These are phyloP conservation scores for Drosophila nigrodunni DNA, from an alignment of 1,140 invertebrate species.

Conservation along the genomic window DNA sequence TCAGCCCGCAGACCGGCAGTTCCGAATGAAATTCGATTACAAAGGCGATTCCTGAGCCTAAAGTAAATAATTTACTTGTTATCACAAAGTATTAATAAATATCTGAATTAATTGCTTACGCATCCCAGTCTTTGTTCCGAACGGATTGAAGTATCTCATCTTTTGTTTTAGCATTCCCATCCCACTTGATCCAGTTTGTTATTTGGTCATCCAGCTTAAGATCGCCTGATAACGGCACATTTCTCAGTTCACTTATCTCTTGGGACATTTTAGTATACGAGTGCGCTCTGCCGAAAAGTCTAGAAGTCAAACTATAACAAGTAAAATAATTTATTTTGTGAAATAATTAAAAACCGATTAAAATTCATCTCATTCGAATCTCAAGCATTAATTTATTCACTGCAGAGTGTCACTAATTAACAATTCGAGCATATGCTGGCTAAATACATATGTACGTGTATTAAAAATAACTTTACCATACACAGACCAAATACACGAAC, in stretches of 20 bases:
- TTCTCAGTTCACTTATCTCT: constrained; percentile 1
- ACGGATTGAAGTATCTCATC: constrained; percentile 52
- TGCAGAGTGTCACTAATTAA: not conserved
- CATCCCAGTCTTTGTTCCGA: constrained; percentile 45
- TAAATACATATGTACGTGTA: not conserved
- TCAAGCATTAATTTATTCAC: not conserved
- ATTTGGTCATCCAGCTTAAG: constrained; percentile 52
- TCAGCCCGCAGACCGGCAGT: constrained; percentile 95
- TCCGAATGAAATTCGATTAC: constrained; percentile 91
- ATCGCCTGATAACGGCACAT: constrained; percentile 51
- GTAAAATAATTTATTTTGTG: not conserved
- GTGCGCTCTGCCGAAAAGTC: not conserved
- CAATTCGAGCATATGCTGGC: not conserved
- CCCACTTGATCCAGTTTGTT: constrained; percentile 59
- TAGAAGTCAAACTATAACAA: constrained; percentile 9
- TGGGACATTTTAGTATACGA: constrained; percentile 2
- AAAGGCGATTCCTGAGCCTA: constrained; percentile 57
- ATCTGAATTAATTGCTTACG: constrained; percentile 33
- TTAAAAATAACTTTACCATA: constrained; percentile 11
- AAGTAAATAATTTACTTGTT: not conserved
- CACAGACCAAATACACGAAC: not conserved
- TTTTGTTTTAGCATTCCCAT: constrained; percentile 49
- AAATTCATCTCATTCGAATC: no score
- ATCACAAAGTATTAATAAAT: not conserved
- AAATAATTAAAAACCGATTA: no score